These are phyloP conservation scores for Aleiodes leptofemur DNA, from an alignment of 2,888 invertebrate genomes.

Conservation along the genomic window DNA sequence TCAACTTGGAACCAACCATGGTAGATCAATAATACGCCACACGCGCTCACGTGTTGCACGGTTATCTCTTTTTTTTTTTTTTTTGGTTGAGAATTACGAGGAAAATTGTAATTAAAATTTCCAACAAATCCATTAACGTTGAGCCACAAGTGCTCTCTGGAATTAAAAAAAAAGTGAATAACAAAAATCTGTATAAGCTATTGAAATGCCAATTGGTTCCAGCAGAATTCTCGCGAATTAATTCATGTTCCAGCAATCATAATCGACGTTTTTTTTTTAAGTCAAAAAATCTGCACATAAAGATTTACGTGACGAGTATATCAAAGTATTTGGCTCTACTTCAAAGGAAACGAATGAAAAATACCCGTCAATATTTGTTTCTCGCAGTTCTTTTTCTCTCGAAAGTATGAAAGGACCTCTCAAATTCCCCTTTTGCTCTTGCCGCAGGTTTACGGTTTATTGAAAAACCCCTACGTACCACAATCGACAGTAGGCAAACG, in stretches of 20 bases:
- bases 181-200: too few relatives aligned
- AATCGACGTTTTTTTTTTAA: too few relatives aligned
- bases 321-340: too few relatives aligned
- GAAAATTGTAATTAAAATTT: slow-evolving; percentile 23
- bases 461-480: slow-evolving; percentile 2
- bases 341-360: slow-evolving; percentile 8
- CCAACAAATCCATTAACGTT: too few relatives aligned
- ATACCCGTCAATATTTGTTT: slow-evolving; percentile 28
- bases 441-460: neutral
- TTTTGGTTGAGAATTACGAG: neutral
- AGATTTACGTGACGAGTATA: too few relatives aligned
- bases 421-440: neutral
- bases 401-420: neutral
- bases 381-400: neutral
- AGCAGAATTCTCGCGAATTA: too few relatives aligned
- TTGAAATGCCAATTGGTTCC: too few relatives aligned
- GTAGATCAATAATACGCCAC: slow-evolving; percentile 62
- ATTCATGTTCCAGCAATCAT: too few relatives aligned
- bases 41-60: slow-evolving; percentile 62
- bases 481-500: slow-evolving; percentile 3
- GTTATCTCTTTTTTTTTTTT: slow-evolving; percentile 55
- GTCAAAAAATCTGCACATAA: too few relatives aligned
- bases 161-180: too few relatives aligned
- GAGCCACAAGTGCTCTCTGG: too few relatives aligned
- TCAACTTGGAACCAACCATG: slow-evolving; percentile 56